Base-by-base conservation (phyloP, 2,888 invertebrate species). In the Limnephilus marmoratus region DNA sequence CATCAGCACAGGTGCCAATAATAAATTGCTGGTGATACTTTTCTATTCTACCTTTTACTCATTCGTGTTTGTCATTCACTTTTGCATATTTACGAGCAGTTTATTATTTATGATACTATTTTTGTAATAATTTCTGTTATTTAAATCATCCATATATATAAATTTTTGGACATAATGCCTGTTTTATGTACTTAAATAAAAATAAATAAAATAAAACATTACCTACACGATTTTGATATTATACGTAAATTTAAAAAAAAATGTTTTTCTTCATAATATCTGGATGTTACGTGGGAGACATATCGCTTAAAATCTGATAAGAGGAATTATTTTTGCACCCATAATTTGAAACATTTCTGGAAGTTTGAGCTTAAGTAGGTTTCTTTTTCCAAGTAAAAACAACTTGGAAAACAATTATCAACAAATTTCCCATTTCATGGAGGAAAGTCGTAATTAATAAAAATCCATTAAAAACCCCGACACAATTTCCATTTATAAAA, bases 321-420 rank as follows among this genome's bases (percentile, higher is more conserved):
- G 24, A 68, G 24, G 68, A 68, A 2, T n/a, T 68, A n/a, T 68
- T 68, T 68, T 68, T 68, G 24, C 24, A 68, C 24, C n/a, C n/a
- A 9, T 45, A 68, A 68, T 68, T 68, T n/a, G 9, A 68, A 68
- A 68, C n/a, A 68, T 68, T 68, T 24, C 7, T 24, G 2, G n/a
- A 68, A n/a, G 24, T 68, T 68, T 68, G 68, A 68, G n/a, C 68
- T 1, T n/a, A 68, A 68, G n/a, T n/a, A 24, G 34, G 29, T 82
- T 82, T 31, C 82, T 34, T 31, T 13, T 9, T 82, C 12, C 15
- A 34, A 82, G 82, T 34, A 34, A 34, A 31, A 82, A 82, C 13
- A 34, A 82, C 34, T 82, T 82, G 82, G 34, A 82, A 82, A 82
- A 34, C 82, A 82, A 82, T 82, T 82, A 82, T 82, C 82, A 34